A percentile compares a stretch with the other conserved stretches of the same genome.
Conservation (phyloP, 2,113 vertebrate species). For the Brachyhypopomus occidentalis region DNA sequence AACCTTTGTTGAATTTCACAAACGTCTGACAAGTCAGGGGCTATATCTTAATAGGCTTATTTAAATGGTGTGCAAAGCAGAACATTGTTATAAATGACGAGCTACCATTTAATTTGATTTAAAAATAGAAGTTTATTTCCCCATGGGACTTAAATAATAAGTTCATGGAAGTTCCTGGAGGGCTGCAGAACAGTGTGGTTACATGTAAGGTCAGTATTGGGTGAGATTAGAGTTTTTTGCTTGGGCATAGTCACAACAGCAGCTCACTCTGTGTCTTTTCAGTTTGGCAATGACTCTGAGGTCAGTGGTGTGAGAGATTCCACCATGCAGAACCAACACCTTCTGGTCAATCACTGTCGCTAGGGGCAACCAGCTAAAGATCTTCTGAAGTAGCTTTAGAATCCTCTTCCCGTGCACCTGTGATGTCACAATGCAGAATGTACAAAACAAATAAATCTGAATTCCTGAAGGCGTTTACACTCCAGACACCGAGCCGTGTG, state of each 20-base stretch:
- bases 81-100: too few relatives aligned
- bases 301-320: slow-evolving; percentile 86
- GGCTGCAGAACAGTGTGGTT: neutral
- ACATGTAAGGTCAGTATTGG: neutral
- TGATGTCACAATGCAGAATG: slow-evolving; percentile 17
- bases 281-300: slow-evolving; percentile 79
- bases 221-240: neutral
- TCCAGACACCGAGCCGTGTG: too few relatives aligned
- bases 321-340: slow-evolving; percentile 87
- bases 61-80: too few relatives aligned
- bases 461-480: too few relatives aligned
- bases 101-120: too few relatives aligned
- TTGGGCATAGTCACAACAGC: neutral
- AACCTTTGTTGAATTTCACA: too few relatives aligned
- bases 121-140: too few relatives aligned
- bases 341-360: slow-evolving; percentile 88
- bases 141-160: too few relatives aligned
- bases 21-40: too few relatives aligned
- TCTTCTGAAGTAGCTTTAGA: slow-evolving; percentile 84
- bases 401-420: slow-evolving; percentile 89
- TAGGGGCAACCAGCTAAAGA: slow-evolving; percentile 90
- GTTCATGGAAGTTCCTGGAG: too few relatives aligned
- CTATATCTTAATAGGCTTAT: too few relatives aligned
- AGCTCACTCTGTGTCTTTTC: slow-evolving; percentile 83
- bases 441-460: too few relatives aligned